A percentile compares a stretch with the other conserved stretches of the same genome.
These are phyloP conservation scores for Platyscapa corneri DNA, from an alignment of 1,140 invertebrate species.

Conservation along the genomic window DNA sequence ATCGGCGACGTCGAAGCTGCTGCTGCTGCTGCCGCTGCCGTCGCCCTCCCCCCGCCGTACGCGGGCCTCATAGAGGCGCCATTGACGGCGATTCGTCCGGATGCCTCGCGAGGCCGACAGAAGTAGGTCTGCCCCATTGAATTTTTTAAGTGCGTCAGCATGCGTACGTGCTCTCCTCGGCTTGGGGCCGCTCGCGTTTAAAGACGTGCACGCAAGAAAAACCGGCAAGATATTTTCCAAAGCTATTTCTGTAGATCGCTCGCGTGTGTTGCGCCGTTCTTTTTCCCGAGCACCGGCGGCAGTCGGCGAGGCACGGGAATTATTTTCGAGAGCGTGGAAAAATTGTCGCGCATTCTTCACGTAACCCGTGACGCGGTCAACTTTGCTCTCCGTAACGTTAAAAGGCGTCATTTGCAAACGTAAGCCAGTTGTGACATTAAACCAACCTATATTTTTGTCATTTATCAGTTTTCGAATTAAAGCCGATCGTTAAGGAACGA, in stretches of 20 bases:
- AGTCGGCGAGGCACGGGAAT: background rate
- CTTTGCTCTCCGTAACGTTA: background rate
- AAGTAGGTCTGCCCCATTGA: background rate
- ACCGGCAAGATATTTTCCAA: background rate
- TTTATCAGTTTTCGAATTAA: too few species aligned
- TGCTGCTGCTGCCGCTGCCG: too few species aligned
- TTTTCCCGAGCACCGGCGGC: background rate
- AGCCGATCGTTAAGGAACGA: background rate
- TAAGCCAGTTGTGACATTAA: too few species aligned
- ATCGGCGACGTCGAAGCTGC: background rate
- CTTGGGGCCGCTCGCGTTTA: too few species aligned
- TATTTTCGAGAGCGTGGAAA: background rate
- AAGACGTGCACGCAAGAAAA: background rate
- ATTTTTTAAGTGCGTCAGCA: slow-evolving; percentile 1
- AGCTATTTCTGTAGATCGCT: background rate
- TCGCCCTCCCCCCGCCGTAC: too few species aligned
- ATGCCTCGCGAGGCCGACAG: background rate
- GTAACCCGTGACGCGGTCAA: background rate
- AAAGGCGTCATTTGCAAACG: too few species aligned
- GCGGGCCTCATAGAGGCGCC: background rate
- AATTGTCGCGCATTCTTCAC: background rate
- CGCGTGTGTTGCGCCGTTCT: background rate
- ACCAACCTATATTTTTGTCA: too few species aligned
- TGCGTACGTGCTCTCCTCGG: background rate
- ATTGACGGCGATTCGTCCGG: slow-evolving; percentile 12